Evolutionary conservation across 2,113 vertebrate genomes (phyloP).

Genomic region (Cyrtonyx montezumae): DNA sequence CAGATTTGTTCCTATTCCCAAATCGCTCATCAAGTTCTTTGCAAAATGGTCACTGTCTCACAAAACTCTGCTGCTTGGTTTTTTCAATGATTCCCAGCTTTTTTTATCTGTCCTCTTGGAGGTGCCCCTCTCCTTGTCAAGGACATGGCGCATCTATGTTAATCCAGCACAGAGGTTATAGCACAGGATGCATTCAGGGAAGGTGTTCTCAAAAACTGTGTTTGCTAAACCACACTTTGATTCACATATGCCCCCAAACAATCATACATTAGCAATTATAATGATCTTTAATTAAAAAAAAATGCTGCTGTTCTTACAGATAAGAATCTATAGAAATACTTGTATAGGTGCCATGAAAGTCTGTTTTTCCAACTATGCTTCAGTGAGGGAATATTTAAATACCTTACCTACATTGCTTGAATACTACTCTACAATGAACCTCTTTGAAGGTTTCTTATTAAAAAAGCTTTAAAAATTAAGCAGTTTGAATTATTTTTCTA

Average conservation of each 20-base stretch:
- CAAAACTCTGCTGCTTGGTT: neutral
- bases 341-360: constrained; percentile 59
- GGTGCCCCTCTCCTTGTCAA: constrained; percentile 34
- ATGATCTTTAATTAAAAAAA: constrained; percentile 69
- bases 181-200: neutral
- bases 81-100: neutral
- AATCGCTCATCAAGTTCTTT: neutral
- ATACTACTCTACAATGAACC: constrained; percentile 32
- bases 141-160: neutral
- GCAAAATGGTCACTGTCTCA: neutral
- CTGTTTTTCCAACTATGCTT: constrained; percentile 55
- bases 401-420: constrained; percentile 28
- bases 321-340: constrained; percentile 71
- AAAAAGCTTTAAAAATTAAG: constrained; percentile 61
- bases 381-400: constrained; percentile 38
- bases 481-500: constrained; percentile 60
- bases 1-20: neutral
- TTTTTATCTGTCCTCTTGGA: constrained; percentile 23
- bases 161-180: neutral
- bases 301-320: constrained; percentile 55
- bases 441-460: constrained; percentile 70
- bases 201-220: constrained; percentile 21
- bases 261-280: constrained; percentile 64
- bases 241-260: constrained; percentile 64
- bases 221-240: constrained; percentile 59